Evolutionary conservation across 2,888 invertebrate genomes (phyloP), one percentile per base, ranked within the genome.

Genomic region (Hypselothyrea guttata): DNA sequence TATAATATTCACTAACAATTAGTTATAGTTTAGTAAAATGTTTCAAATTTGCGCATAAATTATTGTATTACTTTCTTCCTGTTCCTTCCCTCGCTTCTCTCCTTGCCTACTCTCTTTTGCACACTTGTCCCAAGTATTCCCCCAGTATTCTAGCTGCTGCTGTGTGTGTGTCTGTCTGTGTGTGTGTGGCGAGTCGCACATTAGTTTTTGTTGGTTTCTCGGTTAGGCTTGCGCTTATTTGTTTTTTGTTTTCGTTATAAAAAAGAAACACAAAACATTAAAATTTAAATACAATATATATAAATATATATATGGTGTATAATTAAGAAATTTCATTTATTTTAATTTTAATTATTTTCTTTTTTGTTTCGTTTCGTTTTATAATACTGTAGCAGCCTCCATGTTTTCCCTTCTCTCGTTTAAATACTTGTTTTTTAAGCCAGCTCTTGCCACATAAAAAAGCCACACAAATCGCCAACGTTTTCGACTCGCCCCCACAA

Each of bases 351-450:
- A 58, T 59, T 55, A 42, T 44, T 60, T 55, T 48, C 51, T 55
- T 5, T 22, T 22, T 5, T 5, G 22, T 70, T 62, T 49, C 15
- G 16, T 55, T 64, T 44, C 28, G 28, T 61, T 69, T 72, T 64
- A 54, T 86, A 86, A 87, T 86, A 86, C 87, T 86, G 87, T 86
- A 82, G 87, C 86, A 87, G 87, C 87, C 87, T 86, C 87, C 84
- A 74, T 86, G 57, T 78, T 62, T 70, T 35, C 61, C 42, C 41
- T 37, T 51, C 44, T 49, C 37, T 7, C 22, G 38, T 60, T 16
- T 53, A 30, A 68, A 47, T 56, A 54, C 53, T 63, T 58, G n/a
- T 31, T 38, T 31, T 46, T 27, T 30, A 34, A 62, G 42, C 58
- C n/a, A n/a, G n/a, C n/a, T n/a, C n/a, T n/a, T n/a, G n/a, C n/a